Evolutionary conservation across 2,888 invertebrate species (phyloP), one percentile per base, ranked within the genome.

Genomic region (Drosophila macrothrix): DNA sequence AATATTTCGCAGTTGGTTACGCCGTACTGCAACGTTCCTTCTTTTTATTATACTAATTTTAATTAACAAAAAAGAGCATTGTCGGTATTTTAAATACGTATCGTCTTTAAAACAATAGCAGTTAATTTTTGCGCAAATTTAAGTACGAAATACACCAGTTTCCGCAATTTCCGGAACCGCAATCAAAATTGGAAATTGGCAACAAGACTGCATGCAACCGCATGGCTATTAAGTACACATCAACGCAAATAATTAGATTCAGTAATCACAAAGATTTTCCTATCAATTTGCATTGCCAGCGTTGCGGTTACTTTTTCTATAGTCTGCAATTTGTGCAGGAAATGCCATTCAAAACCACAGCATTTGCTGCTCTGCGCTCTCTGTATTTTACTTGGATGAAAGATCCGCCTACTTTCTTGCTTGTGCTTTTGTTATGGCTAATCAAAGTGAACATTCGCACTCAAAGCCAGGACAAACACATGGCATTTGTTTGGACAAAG

Each of bases 371-470:
- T 41, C n/a, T 14, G 7, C 7, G n/a, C 22, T 14, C 41, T n/a
- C n/a, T 41, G 41, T 58, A n/a, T 58, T 41, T 37, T 10, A 33
- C 56, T 56, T 39, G 25, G 62, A 25, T 41, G 6, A 33, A 49
- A 31, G 39, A 37, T 31, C 50, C 25, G 22, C 54, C 37, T 55
- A 28, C 61, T 43, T 60, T 61, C 61, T 22, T 41, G 46, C 9
- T 46, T 16, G 2, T 46, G 46, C 25, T 50, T 33, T 65, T 69
- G 65, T 73, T 80, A 68, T 81, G 83, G 82, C 70, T 82, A 83
- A 86, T 82, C 82, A 82, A 82, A 70, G 55, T 55, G 67, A 49
- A 67, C 53, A 59, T 55, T 72, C 75, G 55, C 70, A 66, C 78
- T 67, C 67, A 55, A 37, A 46, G 54, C 50, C 46, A 67, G 54